Evolutionary conservation across 2,888 invertebrate species (phyloP), one percentile per base, ranked within the genome.

Genomic region (Ernsta delagoae): DNA sequence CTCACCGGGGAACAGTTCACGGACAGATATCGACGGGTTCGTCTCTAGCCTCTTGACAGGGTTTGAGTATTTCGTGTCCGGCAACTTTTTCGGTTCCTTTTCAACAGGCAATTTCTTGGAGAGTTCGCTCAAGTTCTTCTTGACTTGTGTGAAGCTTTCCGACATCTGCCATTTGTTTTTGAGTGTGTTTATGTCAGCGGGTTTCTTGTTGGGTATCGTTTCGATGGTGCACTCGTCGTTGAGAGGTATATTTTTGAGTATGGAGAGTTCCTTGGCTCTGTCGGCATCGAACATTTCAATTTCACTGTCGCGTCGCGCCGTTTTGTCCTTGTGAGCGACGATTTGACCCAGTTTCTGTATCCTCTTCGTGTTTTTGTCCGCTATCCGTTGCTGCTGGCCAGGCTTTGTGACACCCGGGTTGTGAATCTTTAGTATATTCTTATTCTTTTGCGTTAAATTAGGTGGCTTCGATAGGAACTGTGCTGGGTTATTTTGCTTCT

Each of bases 11-110:
- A 97, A 97, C 11, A 97, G 84, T 76, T 97, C 97, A 53, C 97
- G 90, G 24, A 97, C 97, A 4, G 97, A 97, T 78, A 97, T 96
- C n/a, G 97, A 96, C 0, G 97, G 96, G 85, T 97, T 97, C 0
- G 96, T 95, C 66, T 96, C 96, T n/a, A 96, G 83, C 78, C 96
- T 88, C 77, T 95, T 95, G 0, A 96, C 96, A 0, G 95, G 95
- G 70, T 95, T 95, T 0, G 95, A 89, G 76, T 92, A 93, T 78
- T 90, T 92, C 0, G 71, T 86, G 36, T 94, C 94, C 0, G 78
- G 74, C 0, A 75, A 54, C 75, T 91, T 94, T 75, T 92, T 94
- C 0, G 87, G 85, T 8, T 89, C 92, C 74, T 88, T 93, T 54
- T 89, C 90, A 0, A 80, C 79, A 0, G 84, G 76, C 4, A 86